Evolutionary conservation across 2,797 vertebrate genomes (phyloP).

Genomic region (Premnoplex brunnescens): DNA sequence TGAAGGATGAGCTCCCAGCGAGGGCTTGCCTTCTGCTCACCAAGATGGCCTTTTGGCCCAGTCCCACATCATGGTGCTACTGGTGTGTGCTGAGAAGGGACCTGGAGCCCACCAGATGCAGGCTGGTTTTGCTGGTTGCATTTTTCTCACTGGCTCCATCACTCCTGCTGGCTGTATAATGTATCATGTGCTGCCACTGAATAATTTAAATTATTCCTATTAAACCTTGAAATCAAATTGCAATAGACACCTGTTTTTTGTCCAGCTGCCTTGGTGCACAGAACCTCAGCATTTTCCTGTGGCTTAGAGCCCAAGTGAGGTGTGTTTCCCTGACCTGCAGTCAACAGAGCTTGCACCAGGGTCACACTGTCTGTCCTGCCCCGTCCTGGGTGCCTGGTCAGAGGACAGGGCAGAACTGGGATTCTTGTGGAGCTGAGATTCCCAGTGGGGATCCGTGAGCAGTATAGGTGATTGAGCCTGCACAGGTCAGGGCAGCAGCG

Average conservation of each 20-base stretch:
- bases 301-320: neutral
- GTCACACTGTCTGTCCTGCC: neutral
- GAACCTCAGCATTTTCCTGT: neutral
- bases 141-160: neutral
- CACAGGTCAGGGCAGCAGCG: neutral
- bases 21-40: neutral
- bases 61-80: neutral
- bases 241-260: neutral
- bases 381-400: rapidly evolving
- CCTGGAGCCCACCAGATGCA: neutral
- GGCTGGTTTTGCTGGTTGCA: rapidly evolving
- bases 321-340: neutral
- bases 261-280: rapidly evolving
- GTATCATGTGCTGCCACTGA: rapidly evolving
- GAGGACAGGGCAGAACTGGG: neutral
- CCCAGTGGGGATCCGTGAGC: neutral
- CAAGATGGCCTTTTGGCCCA: rapidly evolving
- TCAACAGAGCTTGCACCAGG: rapidly evolving
- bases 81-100: neutral
- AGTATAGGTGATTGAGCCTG: rapidly evolving
- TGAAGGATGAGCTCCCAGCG: neutral
- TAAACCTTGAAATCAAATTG: neutral
- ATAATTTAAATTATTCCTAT: neutral
- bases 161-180: neutral
- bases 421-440: neutral